Conservation (phyloP, 2,888 invertebrate species). For the Aromia moschata region DNA sequence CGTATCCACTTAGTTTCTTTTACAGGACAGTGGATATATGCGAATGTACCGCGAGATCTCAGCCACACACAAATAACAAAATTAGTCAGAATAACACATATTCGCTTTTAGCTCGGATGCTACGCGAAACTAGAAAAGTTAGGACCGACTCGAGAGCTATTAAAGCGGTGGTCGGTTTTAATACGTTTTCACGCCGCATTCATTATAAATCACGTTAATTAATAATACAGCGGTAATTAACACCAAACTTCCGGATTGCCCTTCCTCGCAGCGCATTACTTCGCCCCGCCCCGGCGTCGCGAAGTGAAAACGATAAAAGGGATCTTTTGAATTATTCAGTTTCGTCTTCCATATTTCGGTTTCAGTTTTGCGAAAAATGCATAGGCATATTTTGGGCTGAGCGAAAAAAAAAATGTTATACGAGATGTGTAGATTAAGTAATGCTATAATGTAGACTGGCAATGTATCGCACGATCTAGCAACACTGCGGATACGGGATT, state of each 20-base stretch:
- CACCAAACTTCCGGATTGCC: constrained; percentile 42
- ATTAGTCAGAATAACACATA: constrained; percentile 25
- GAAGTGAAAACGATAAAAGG: constrained; percentile 2
- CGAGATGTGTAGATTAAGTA: too few species aligned
- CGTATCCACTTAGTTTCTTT: too few species aligned
- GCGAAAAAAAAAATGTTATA: too few species aligned
- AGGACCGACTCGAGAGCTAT: constrained; percentile 31
- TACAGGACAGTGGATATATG: too few species aligned
- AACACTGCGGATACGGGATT: too few species aligned
- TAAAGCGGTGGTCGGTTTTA: constrained; percentile 32
- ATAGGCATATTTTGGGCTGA: too few species aligned
- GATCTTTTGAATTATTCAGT: constrained; percentile 2
- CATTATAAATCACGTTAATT: constrained; percentile 49
- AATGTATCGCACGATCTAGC: too few species aligned
- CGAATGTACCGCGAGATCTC: too few species aligned
- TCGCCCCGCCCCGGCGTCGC: background rate
- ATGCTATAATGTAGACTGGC: too few species aligned
- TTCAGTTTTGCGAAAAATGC: too few species aligned
- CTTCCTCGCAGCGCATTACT: constrained; percentile 4
- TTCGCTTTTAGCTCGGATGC: constrained; percentile 22
- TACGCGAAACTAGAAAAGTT: constrained; percentile 23
- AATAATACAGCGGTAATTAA: constrained; percentile 48
- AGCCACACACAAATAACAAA: constrained; percentile 25
- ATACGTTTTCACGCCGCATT: constrained; percentile 31
- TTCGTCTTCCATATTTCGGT: too few species aligned